Percentiles rank a stretch among this genome's conserved stretches.
Conservation (phyloP, 2,797 vertebrate genomes). For the Geotrypetes seraphini region DNA sequence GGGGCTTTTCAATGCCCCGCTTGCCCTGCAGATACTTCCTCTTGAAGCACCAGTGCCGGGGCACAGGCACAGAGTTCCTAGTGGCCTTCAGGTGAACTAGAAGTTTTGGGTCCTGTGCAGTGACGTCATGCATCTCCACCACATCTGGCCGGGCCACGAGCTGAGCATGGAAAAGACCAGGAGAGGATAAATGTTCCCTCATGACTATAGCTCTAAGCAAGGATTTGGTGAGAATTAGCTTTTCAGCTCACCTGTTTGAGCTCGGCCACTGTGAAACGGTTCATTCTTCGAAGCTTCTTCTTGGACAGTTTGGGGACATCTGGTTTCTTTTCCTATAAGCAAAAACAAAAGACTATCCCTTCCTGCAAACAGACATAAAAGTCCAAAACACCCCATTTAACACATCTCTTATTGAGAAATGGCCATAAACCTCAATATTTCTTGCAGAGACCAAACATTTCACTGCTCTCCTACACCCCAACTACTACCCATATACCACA, state of each 20-base stretch:
- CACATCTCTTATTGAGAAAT: fast-evolving
- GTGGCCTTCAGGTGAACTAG: conserved; percentile 91
- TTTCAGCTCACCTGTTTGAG: conserved; percentile 93
- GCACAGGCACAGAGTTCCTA: conserved; percentile 85
- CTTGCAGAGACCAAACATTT: not conserved
- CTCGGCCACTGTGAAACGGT: conserved; percentile 84
- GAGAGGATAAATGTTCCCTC: no score
- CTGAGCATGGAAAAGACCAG: conserved; percentile 29
- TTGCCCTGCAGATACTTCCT: conserved; percentile 92
- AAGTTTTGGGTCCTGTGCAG: conserved; percentile 86
- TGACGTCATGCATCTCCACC: conserved; percentile 93
- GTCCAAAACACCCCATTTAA: fast-evolving
- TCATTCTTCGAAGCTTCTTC: conserved; percentile 90
- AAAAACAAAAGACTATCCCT: not conserved
- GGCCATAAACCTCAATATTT: not conserved
- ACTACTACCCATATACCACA: no score
- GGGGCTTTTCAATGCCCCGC: conserved; percentile 90
- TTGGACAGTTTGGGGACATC: conserved; percentile 84
- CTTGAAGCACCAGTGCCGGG: conserved; percentile 93
- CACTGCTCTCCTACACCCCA: no score
- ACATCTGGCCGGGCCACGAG: conserved; percentile 84
- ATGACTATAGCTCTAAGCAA: no score
- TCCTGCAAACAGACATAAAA: no score
- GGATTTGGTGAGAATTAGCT: no score
- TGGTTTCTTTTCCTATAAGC: conserved; percentile 62